Evolutionary conservation across 1,140 invertebrate species (phyloP).

Genomic region (Agraylea sexmaculata): DNA sequence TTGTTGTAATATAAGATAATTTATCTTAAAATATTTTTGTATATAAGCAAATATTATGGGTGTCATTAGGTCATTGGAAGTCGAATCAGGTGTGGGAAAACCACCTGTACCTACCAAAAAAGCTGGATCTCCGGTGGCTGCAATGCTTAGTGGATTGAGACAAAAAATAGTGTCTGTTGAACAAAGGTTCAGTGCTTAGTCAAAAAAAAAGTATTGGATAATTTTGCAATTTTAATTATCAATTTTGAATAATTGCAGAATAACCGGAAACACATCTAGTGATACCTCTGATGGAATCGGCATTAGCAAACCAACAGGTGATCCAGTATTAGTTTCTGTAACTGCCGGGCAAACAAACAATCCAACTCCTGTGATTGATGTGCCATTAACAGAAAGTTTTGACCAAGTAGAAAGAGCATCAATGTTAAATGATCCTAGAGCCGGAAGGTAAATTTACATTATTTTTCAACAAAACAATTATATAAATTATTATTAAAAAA

Average conservation of each 20-base stretch:
- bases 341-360: constrained; percentile 8
- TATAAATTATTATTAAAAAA: constrained; percentile 11
- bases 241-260: constrained; percentile 1
- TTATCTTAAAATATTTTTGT: neutral
- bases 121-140: constrained; percentile 37
- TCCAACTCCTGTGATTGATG: neutral
- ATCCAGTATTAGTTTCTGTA: constrained; percentile 13
- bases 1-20: neutral
- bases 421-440: constrained; percentile 48
- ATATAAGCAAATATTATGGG: no score
- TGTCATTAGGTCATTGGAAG: constrained; percentile 18
- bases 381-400: constrained; percentile 33
- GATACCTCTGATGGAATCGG: constrained; percentile 26
- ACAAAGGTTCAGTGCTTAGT: constrained; percentile 20
- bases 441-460: constrained; percentile 35
- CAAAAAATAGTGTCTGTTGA: constrained; percentile 41
- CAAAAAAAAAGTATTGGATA: neutral
- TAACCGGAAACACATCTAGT: constrained; percentile 4
- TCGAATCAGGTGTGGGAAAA: constrained; percentile 27
- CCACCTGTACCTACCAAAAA: constrained; percentile 50
- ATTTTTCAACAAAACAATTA: no score
- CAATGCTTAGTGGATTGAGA: constrained; percentile 43
- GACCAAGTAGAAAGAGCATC: constrained; percentile 49
- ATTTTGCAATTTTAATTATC: neutral
- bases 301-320: constrained; percentile 23